Percentiles rank a stretch among this genome's conserved stretches.
phyloP scores from a whole-genome alignment of 2,888 invertebrate genomes.

The Epinotia nisella region DNA sequence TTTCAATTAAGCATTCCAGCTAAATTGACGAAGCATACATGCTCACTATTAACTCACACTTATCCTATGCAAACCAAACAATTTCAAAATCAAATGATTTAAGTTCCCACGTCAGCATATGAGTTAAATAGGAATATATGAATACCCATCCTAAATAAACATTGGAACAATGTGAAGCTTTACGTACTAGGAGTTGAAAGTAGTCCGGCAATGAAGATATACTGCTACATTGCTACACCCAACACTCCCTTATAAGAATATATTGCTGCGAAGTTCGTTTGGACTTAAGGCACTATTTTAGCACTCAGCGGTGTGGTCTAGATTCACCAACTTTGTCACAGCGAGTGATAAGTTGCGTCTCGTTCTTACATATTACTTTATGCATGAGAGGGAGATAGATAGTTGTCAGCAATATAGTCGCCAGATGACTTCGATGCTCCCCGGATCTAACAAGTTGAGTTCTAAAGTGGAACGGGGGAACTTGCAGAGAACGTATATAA shows the following conservation, averaged over 20 bases:
- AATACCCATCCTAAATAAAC: slow-evolving; percentile 40
- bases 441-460: slow-evolving; percentile 8
- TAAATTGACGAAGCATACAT: not conserved
- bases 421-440: not conserved
- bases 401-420: not conserved
- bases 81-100: slow-evolving; percentile 30
- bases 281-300: slow-evolving; percentile 37
- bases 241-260: slow-evolving; percentile 76
- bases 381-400: not conserved
- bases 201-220: slow-evolving; percentile 69
- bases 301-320: slow-evolving; percentile 30
- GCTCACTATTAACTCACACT: slow-evolving; percentile 11
- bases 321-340: slow-evolving; percentile 4
- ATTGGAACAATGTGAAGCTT: slow-evolving; percentile 43
- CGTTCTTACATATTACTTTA: not conserved
- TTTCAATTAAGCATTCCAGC: not conserved
- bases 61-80: slow-evolving; percentile 37
- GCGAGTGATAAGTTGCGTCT: not conserved
- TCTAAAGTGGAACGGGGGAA: slow-evolving; percentile 21
- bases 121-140: slow-evolving; percentile 38
- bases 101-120: slow-evolving; percentile 30
- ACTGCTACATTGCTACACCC: slow-evolving; percentile 62
- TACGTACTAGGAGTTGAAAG: slow-evolving; percentile 58
- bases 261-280: slow-evolving; percentile 64
- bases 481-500: slow-evolving; percentile 18